A percentile compares a stretch with the other conserved stretches of the same genome.
Conservation (phyloP, 2,888 invertebrate species). For the Oxyteleia sp. region DNA sequence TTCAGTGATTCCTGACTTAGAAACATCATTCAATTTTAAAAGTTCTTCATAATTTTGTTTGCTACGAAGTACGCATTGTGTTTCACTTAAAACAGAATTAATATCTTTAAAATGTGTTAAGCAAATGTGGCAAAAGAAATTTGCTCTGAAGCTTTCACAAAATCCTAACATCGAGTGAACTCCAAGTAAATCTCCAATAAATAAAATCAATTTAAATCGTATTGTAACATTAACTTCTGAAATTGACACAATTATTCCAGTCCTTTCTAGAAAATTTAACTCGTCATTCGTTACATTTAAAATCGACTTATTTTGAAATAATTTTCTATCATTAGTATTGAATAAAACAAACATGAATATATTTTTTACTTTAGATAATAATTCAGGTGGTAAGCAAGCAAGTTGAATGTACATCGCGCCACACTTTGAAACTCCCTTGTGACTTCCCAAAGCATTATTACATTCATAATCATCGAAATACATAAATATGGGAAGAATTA, state of each 20-base stretch:
- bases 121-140: slow-evolving; percentile 59
- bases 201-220: slow-evolving; percentile 24
- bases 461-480: slow-evolving; percentile 49
- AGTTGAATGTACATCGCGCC: slow-evolving; percentile 41
- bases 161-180: slow-evolving; percentile 58
- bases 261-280: slow-evolving; percentile 64
- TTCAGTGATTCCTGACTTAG: slow-evolving; percentile 27
- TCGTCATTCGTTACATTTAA: slow-evolving; percentile 63
- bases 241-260: slow-evolving; percentile 60
- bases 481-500: slow-evolving; percentile 17
- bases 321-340: slow-evolving; percentile 68
- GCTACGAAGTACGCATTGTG: slow-evolving; percentile 41
- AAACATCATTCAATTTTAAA: slow-evolving; percentile 20
- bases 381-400: slow-evolving; percentile 60
- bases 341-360: slow-evolving; percentile 72
- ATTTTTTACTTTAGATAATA: slow-evolving; percentile 65
- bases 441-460: slow-evolving; percentile 32
- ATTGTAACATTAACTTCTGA: slow-evolving; percentile 6
- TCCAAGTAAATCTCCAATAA: slow-evolving; percentile 69
- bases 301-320: slow-evolving; percentile 58
- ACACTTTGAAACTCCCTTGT: slow-evolving; percentile 34
- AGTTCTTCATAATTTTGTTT: slow-evolving; percentile 36
- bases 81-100: slow-evolving; percentile 35
- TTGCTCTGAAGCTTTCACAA: slow-evolving; percentile 61
- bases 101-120: slow-evolving; percentile 38